Percentiles rank a stretch among this genome's conserved stretches.
Evolutionary conservation across 2,888 invertebrate species (phyloP).

Genomic region (Rhopalosiphum nymphaeae): DNA sequence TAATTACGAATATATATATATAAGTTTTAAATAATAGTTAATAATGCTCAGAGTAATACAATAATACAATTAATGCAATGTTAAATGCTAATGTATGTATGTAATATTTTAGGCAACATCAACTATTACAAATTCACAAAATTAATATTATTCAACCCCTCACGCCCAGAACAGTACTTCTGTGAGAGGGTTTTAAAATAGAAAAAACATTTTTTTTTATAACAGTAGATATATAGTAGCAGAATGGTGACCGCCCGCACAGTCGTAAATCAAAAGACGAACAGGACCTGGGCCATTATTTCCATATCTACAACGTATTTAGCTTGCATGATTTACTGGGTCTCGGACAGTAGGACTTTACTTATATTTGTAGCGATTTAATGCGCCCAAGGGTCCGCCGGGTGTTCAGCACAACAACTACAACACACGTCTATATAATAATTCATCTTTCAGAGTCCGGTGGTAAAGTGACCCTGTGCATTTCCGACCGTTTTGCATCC

Average conservation of each 20-base stretch:
- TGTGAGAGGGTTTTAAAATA: constrained; percentile 39
- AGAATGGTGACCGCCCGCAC: background rate
- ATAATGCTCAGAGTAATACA: background rate
- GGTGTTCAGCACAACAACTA: constrained; percentile 44
- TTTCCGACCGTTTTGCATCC: constrained; percentile 59
- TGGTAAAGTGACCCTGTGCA: constrained; percentile 59
- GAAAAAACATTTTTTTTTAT: constrained; percentile 39
- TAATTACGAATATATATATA: background rate
- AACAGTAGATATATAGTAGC: background rate
- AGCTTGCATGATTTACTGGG: constrained; percentile 59
- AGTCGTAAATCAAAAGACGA: constrained; percentile 62
- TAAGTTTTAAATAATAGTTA: no score
- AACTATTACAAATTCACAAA: background rate
- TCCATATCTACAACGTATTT: constrained; percentile 63
- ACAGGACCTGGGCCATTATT: constrained; percentile 55
- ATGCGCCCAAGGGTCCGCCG: constrained; percentile 63
- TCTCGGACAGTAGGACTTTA: constrained; percentile 51
- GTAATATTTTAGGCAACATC: background rate
- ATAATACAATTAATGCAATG: background rate
- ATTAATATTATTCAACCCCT: constrained; percentile 2
- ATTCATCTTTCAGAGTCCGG: constrained; percentile 59
- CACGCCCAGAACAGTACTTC: background rate
- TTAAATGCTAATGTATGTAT: background rate
- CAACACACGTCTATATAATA: constrained; percentile 37
- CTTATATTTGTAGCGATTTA: constrained; percentile 65